Evolutionary conservation across 1,140 invertebrate species (phyloP), one percentile per base, ranked within the genome.

Genomic region (Conus betulinus): DNA sequence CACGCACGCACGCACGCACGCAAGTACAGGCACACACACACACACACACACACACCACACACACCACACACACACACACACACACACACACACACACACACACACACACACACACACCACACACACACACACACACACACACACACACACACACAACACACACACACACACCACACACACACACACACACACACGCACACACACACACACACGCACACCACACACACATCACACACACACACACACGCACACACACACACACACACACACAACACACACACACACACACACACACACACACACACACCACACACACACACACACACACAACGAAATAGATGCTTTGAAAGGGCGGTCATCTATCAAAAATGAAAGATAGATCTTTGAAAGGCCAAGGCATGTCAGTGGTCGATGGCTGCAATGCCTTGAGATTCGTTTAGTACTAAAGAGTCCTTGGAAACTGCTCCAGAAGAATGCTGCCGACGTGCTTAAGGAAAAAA

Each of bases 11-110:
- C 76, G 7, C n/a, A 78, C 76, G 0, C 76, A 78, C 76, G 7
- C 76, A 78, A n/a, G 15, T 25, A 78, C 76, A 78, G n/a, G 39
- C 76, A 78, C 76, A 39, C n/a, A 39, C 76, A 78, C 76, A 39
- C 76, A 78, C 27, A 39, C 76, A 78, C 76, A 78, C 39, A 39
- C 39, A 39, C 39, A 39, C 39, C 39, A 39, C 39, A 39, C 39
- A 39, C 39, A 39, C 39, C 76, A 78, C 76, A 78, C 76, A 78
- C 76, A 78, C 76, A 78, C 76, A 27, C 7, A 78, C 76, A 27
- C 25, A 27, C 76, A 39, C 76, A 27, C 76, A 39, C 76, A 78
- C 76, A 78, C 76, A 78, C 76, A 78, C 76, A 78, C 76, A 78
- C 39, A 39, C 39, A 39, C 39, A 39, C 39, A 39, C 76, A 39